These are phyloP conservation scores for Hyalella azteca DNA, from an alignment of 2,888 invertebrate species.

Conservation along the genomic window DNA sequence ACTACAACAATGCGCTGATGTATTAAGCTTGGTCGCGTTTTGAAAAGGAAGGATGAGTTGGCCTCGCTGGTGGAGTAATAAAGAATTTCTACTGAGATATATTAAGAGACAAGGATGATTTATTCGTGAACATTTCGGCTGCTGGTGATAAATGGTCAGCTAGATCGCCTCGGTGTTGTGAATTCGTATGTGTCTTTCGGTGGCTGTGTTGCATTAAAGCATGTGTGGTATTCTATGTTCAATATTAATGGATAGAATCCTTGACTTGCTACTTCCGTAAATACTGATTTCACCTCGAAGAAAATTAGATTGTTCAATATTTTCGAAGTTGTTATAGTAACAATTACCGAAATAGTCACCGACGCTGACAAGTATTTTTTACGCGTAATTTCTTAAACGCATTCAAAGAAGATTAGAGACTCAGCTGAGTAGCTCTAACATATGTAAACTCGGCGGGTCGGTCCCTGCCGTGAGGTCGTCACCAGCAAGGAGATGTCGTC, in stretches of 20 bases:
- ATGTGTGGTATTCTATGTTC: too few relatives aligned
- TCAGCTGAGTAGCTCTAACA: too few relatives aligned
- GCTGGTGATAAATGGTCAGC: conserved; percentile 20
- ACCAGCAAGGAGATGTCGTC: background rate
- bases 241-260: too few relatives aligned
- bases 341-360: too few relatives aligned
- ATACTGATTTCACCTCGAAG: too few relatives aligned
- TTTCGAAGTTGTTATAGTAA: too few relatives aligned
- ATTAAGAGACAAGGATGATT: conserved; percentile 1
- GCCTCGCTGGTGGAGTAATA: conserved; percentile 7
- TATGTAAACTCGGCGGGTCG: too few relatives aligned
- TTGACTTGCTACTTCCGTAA: too few relatives aligned
- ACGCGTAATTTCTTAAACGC: too few relatives aligned
- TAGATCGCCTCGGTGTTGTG: conserved; percentile 15
- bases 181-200: conserved; percentile 9
- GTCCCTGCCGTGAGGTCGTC: background rate
- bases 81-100: conserved; percentile 2
- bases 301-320: too few relatives aligned
- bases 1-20: background rate
- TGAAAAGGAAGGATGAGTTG: conserved; percentile 24
- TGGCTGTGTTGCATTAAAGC: background rate
- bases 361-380: too few relatives aligned
- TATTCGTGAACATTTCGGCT: conserved; percentile 6
- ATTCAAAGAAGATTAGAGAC: too few relatives aligned
- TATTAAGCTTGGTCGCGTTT: conserved; percentile 21